Evolutionary conservation across 2,113 vertebrate species (phyloP), one percentile per base, ranked within the genome.

Genomic region (Craseonycteris thonglongyai): DNA sequence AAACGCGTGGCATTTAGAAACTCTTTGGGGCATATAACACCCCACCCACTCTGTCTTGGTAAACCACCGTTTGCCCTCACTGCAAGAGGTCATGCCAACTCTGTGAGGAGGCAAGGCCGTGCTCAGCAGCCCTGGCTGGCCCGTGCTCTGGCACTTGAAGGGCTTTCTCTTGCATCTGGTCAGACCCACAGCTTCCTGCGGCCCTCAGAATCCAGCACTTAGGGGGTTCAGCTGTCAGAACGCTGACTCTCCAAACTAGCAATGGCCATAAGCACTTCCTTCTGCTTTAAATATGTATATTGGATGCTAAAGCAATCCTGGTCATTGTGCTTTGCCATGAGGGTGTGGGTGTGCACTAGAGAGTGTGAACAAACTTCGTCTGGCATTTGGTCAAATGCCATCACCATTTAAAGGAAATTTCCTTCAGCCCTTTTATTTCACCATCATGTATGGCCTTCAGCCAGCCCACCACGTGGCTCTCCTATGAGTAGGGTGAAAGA

Each of bases 1-100:
- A 97, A 92, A 97, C 75, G 79, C 61, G 35, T 95, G n/a, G 2
- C 68, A 81, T 42, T 56, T 59, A 59, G 58, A 59, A 59, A 59
- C 58, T 61, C 28, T 61, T 61, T 61, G 58, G 58, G 58, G 26
- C 58, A 61, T 90, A 56, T 6, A 90, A 82, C 38, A 91, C 30
- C 49, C 94, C 71, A 51, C 90, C 80, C 76, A 90, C 93, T 71
- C 69, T 9, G 0, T 91, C 78, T 92, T 66, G 74, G 88, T 94
- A 92, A 51, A 93, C 84, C 61, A 84, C 61, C 33, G 38, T 24
- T 84, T 95, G 92, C 76, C 84, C 88, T 96, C 84, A 8, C 18
- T 45, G 19, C 18, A 42, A 76, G 42, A 94, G 66, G 76, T 89
- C 78, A 54, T 87, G 88, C 94, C 88, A 90, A 42, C 54, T 78